These are phyloP conservation scores for Crioceris asparagi DNA, from an alignment of 2,888 invertebrate species.

Conservation along the genomic window DNA sequence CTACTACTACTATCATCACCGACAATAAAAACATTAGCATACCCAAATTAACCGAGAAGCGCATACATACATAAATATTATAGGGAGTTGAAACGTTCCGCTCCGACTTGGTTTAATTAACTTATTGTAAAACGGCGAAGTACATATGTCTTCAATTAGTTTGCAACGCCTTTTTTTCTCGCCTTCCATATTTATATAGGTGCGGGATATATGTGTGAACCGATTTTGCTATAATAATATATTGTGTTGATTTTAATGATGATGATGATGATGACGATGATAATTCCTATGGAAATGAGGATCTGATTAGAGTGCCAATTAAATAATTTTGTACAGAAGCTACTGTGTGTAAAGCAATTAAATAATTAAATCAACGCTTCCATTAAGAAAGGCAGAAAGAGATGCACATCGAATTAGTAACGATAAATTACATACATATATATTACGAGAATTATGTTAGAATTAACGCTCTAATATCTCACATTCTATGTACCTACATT, in stretches of 20 bases:
- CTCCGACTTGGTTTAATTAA: not conserved
- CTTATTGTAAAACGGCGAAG: conserved; percentile 3
- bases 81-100: too few relatives aligned
- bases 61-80: too few relatives aligned
- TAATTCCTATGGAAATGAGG: conserved; percentile 2
- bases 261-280: not conserved
- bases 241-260: not conserved
- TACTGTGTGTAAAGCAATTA: conserved; percentile 12
- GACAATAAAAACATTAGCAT: too few relatives aligned
- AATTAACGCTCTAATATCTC: conserved; percentile 11
- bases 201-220: not conserved
- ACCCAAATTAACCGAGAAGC: too few relatives aligned
- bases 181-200: not conserved
- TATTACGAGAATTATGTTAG: conserved; percentile 14
- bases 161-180: not conserved
- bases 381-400: conserved; percentile 20
- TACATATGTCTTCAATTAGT: not conserved
- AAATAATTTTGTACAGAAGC: conserved; percentile 1
- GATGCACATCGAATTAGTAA: too few relatives aligned
- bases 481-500: conserved; percentile 13
- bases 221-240: not conserved
- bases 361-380: conserved; percentile 23
- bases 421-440: conserved; percentile 16
- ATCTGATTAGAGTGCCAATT: conserved; percentile 1
- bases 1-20: too few relatives aligned